Base-by-base conservation (phyloP, 2,113 vertebrate genomes). In the Sinocyclocheilus grahami region DNA sequence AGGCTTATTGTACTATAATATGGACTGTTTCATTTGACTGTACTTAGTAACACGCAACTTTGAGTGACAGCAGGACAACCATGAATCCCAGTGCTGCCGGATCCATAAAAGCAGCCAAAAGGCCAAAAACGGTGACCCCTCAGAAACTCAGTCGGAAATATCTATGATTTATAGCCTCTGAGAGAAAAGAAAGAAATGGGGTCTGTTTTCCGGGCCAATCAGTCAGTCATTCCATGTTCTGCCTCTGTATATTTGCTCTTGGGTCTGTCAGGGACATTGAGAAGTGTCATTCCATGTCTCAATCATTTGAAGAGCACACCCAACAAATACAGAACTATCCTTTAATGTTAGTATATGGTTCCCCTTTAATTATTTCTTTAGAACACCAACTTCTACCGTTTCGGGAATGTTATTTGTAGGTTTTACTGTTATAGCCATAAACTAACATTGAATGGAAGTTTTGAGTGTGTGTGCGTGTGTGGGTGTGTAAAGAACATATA, bases 111-210 rank as follows among this genome's bases (percentile, higher is more conserved):
- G 69, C 58, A 69, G 22, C 33, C 30, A 55, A 76, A 27, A 83
- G 69, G 33, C 33, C 33, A 30, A 82, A 67, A 86, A 48, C 83
- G 67, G 62, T 83, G 87, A 85, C 83, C 81, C 42, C 4, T 42
- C 63, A 82, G 72, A 80, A 86, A 71, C 63, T 42, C 65, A 60
- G 65, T 67, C 71, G 18, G 46, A 51, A 82, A 46, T 39, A 20
- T 20, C 37, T 5, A 1, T 87, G 77, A 89, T 89, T 88, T 87
- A 91, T 87, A 42, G 81, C 37, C 76, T 42, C 67, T 72, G 71
- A 72, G 55, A 79, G 37, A 74, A 86, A 20, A 39, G 77, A 60
- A 80, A 84, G 63, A 85, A 27, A 37, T 33, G 33, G 33, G 76
- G 83, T 58, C 72, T n/a, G 67, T 55, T 87, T 88, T 88, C 83